A percentile compares a stretch with the other conserved stretches of the same genome.
Evolutionary conservation across 2,888 invertebrate genomes (phyloP).

Genomic region (Lepidonotus clava): DNA sequence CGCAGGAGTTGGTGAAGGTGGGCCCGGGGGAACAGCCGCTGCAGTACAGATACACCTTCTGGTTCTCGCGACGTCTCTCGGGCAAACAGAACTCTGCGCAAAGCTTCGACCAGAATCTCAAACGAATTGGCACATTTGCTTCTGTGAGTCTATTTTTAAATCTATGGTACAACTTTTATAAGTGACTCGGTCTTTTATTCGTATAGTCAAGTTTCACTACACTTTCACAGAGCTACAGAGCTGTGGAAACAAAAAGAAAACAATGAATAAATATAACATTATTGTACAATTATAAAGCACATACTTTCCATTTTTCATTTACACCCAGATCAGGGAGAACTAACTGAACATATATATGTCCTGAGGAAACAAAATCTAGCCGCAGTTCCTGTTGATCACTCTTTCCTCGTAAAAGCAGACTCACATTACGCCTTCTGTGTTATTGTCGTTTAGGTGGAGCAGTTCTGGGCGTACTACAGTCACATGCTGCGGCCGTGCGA

Average conservation of each 20-base stretch:
- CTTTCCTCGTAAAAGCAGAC: neutral
- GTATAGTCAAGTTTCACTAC: too few relatives aligned
- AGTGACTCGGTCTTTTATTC: too few relatives aligned
- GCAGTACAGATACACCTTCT: constrained; percentile 95
- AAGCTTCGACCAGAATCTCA: constrained; percentile 89
- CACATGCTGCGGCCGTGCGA: constrained; percentile 94
- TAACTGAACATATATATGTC: too few relatives aligned
- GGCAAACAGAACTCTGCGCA: constrained; percentile 84
- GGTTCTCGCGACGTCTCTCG: constrained; percentile 87
- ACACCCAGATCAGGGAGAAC: too few relatives aligned
- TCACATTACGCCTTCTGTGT: neutral
- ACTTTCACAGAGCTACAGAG: too few relatives aligned
- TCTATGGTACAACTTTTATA: too few relatives aligned
- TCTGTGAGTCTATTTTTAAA: constrained; percentile 76
- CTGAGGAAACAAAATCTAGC: too few relatives aligned
- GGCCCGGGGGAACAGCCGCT: constrained; percentile 89
- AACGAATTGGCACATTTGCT: constrained; percentile 85
- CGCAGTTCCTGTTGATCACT: too few relatives aligned
- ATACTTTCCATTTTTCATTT: too few relatives aligned
- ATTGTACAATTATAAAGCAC: too few relatives aligned
- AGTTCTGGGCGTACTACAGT: constrained; percentile 98
- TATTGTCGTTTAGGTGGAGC: constrained; percentile 86
- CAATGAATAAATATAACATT: too few relatives aligned
- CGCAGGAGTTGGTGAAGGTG: constrained; percentile 67
- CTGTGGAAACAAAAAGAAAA: too few relatives aligned